Conservation (phyloP, 2,797 vertebrate species). For the Gymnodraco acuticeps region DNA sequence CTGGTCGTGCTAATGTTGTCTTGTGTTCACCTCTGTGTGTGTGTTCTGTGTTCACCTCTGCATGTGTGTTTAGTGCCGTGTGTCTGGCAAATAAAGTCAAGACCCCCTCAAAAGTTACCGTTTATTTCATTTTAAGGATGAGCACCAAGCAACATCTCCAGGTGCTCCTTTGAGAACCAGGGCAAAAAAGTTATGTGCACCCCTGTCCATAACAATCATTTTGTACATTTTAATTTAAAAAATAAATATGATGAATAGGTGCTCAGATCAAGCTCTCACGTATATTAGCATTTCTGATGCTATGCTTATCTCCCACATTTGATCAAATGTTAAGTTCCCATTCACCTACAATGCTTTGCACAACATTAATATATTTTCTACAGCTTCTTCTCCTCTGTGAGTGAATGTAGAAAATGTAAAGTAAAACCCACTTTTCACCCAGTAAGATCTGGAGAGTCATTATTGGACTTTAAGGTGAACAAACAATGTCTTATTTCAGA, state of each 20-base stretch:
- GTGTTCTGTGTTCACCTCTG: too few species aligned
- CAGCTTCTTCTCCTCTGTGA: neutral
- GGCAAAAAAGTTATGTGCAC: too few species aligned
- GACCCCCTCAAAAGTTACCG: too few species aligned
- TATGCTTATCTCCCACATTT: neutral
- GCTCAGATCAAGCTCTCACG: neutral
- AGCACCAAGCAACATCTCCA: too few species aligned
- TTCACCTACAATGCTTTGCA: neutral
- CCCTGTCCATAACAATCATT: neutral
- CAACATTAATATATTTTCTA: neutral
- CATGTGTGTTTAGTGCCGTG: too few species aligned
- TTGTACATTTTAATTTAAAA: neutral
- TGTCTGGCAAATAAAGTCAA: too few species aligned
- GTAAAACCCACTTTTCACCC: neutral
- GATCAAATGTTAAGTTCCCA: neutral
- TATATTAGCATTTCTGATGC: constrained; percentile 11
- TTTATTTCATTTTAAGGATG: too few species aligned
- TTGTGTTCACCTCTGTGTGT: too few species aligned
- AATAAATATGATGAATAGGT: neutral
- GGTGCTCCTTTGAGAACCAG: too few species aligned
- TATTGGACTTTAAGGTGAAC: neutral
- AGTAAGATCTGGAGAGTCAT: neutral
- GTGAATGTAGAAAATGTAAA: neutral
- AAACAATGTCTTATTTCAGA: constrained; percentile 1
- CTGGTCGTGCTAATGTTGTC: too few species aligned